A percentile compares a stretch with the other conserved stretches of the same genome.
These are phyloP conservation scores for Pilophorus perplexus DNA, from an alignment of 2,888 invertebrate genomes.

Conservation along the genomic window DNA sequence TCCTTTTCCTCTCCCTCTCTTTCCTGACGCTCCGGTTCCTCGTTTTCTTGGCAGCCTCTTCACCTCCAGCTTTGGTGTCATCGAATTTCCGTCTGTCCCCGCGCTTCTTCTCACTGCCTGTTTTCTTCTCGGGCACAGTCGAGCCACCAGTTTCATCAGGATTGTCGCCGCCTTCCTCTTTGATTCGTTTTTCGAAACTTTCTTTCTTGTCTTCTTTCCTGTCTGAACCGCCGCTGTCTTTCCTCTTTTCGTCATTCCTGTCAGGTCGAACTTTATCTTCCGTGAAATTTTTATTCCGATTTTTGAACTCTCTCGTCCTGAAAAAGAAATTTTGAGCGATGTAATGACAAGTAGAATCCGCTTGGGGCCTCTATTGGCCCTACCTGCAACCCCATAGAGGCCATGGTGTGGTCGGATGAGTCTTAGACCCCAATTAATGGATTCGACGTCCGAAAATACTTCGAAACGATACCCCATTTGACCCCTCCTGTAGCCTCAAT, in stretches of 20 bases:
- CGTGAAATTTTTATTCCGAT: constrained; percentile 47
- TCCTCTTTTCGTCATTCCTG: constrained; percentile 30
- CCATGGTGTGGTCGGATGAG: no score
- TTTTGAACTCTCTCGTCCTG: constrained; percentile 45
- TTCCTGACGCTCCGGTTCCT: constrained; percentile 38
- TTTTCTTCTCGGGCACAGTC: not conserved
- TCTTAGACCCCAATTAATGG: no score
- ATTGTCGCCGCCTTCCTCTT: constrained; percentile 7
- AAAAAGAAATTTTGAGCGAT: not conserved
- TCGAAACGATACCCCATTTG: no score
- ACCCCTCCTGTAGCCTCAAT: no score
- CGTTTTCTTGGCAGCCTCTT: constrained; percentile 50
- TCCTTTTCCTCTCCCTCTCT: constrained; percentile 25
- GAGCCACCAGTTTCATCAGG: not conserved
- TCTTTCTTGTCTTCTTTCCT: constrained; percentile 31
- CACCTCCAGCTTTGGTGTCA: constrained; percentile 53
- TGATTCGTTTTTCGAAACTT: not conserved
- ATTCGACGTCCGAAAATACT: no score
- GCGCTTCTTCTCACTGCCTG: constrained; percentile 49
- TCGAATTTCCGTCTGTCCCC: constrained; percentile 54
- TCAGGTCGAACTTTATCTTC: constrained; percentile 47
- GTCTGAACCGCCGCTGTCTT: constrained; percentile 6
- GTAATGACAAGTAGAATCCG: no score
- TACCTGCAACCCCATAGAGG: no score
- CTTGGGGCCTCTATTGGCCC: no score